A percentile compares a stretch with the other conserved stretches of the same genome.
Conservation (phyloP, 2,888 invertebrate genomes). For the Archaeoteleia sp. region DNA sequence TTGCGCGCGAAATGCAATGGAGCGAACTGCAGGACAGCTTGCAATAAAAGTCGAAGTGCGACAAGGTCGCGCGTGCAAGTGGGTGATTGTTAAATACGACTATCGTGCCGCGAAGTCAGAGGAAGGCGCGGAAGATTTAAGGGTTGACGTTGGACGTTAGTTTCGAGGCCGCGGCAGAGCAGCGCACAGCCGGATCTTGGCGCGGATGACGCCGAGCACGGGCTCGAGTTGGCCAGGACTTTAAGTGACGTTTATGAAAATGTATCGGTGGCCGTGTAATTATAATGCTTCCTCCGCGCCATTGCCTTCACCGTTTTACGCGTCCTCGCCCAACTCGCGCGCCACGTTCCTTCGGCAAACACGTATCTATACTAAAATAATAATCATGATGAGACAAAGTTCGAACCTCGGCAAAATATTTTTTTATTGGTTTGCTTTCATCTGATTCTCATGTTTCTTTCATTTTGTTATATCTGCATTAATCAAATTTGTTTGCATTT, state of each 20-base stretch:
- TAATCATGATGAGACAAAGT: too few species aligned
- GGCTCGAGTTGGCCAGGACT: constrained; percentile 19
- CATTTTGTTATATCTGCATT: too few species aligned
- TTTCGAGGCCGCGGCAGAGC: constrained; percentile 36
- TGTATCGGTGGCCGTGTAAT: constrained; percentile 60
- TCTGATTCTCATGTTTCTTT: too few species aligned
- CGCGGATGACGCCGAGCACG: constrained; percentile 3
- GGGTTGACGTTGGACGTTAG: constrained; percentile 51
- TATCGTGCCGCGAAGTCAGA: background rate
- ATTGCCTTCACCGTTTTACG: constrained; percentile 49
- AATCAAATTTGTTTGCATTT: too few species aligned
- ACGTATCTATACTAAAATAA: too few species aligned
- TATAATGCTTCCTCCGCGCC: constrained; percentile 56
- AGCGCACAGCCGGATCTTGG: constrained; percentile 23
- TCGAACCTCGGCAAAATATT: too few species aligned
- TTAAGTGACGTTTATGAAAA: constrained; percentile 62
- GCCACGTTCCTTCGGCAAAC: constrained; percentile 25
- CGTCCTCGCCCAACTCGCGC: constrained; percentile 1
- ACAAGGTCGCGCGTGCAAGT: background rate
- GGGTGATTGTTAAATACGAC: constrained; percentile 2
- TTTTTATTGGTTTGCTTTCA: too few species aligned
- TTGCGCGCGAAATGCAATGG: too few species aligned
- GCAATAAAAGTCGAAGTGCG: too few species aligned
- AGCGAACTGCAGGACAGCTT: too few species aligned
- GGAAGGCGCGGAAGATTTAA: constrained; percentile 50